A percentile compares a stretch with the other conserved stretches of the same genome.
phyloP scores from a whole-genome alignment of 1,140 invertebrate species.

The Lepidurus couesii region DNA sequence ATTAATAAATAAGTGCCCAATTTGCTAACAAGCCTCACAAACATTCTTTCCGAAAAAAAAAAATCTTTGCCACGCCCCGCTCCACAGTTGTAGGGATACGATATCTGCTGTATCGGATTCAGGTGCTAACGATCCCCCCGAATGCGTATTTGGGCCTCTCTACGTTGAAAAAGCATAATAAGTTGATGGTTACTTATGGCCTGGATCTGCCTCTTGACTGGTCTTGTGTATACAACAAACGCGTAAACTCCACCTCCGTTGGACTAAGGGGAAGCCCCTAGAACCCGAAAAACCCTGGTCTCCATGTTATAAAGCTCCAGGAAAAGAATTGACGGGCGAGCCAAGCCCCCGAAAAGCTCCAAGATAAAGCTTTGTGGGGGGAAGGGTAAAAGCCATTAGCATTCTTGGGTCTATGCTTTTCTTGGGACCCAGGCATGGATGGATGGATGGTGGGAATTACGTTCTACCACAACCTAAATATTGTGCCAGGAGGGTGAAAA shows the following conservation, averaged over 20 bases:
- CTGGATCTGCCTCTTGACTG: not conserved
- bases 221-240: constrained; percentile 12
- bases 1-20: no score
- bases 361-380: not conserved
- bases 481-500: constrained; percentile 18
- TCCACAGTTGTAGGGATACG: not conserved
- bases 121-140: not conserved
- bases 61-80: not conserved
- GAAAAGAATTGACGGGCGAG: not conserved
- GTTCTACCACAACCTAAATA: constrained; percentile 22
- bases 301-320: no score
- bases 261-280: not conserved
- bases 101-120: not conserved
- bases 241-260: constrained; percentile 4
- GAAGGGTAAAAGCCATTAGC: constrained; percentile 19
- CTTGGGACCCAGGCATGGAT: not conserved
- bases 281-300: no score
- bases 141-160: not conserved
- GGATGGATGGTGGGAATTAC: constrained; percentile 16
- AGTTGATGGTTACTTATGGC: constrained; percentile 19
- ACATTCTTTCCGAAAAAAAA: not conserved
- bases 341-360: not conserved
- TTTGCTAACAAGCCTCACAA: not conserved
- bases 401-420: constrained; percentile 15
- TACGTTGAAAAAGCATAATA: not conserved